Evolutionary conservation across 2,113 vertebrate species (phyloP), one percentile per base, ranked within the genome.

Genomic region (Vicugna pacos): DNA sequence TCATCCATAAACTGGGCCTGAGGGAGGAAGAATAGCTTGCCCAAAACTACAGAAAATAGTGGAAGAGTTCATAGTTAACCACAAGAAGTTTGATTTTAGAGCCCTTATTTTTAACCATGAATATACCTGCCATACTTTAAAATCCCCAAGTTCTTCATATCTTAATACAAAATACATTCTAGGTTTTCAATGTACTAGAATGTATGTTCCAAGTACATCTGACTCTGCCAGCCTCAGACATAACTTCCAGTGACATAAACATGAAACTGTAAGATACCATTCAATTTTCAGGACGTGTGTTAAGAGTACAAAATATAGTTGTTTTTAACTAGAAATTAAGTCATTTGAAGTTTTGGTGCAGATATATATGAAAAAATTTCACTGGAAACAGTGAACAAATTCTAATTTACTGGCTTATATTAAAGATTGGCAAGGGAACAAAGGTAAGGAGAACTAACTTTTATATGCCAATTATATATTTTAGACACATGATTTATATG

Each of bases 241-340:
- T 9, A 64, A 26, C 20, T 89, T 14, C 19, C 22, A 62, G 8
- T 11, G 11, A 28, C 17, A 81, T 62, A 60, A 92, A 90, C 38
- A 54, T 22, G 32, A 94, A 92, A 88, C 24, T 80, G 26, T 20
- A 91, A 87, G 42, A 77, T 42, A 76, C 62, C 12, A 35, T 28
- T 95, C 58, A 92, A 11, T 83, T 95, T 67, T 46, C 16, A 95
- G 92, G 77, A 93, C 20, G 6, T 72, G n/a, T 75, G 62, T 32
- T 69, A 20, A 84, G 32, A 76, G 50, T 89, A 65, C n/a, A 84
- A 65, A 58, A 58, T 79, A 79, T 19, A 82, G 76, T 77, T 93
- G 8, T 64, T 64, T 93, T 62, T 17, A 91, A 93, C 56, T 58
- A 83, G 32, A 95, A 92, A 88, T 10, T 50, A 82, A 86, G 76